Base-by-base conservation (phyloP, 2,888 invertebrate species). In the Chirona hameri region DNA sequence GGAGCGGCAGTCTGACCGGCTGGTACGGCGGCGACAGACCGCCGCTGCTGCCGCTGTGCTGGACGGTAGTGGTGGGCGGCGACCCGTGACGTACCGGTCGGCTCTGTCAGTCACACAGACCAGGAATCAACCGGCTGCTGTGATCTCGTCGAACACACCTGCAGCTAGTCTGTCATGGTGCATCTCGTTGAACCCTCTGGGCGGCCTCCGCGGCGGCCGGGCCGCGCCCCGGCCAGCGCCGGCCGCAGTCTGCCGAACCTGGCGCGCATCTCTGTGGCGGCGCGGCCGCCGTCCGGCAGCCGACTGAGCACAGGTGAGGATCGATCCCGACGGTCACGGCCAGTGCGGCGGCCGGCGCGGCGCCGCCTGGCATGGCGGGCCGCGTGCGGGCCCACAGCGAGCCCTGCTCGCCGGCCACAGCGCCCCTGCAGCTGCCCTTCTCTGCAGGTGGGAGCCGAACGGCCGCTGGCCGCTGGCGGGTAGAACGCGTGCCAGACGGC, bases 231-330 rank as follows among this genome's bases (percentile, higher is more conserved):
- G 24, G 76, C 76, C 76, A 76, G 39, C 24, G 76, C 46, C 76
- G 76, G 76, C 46, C 76, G 76, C 76, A 76, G 76, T 46, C 76
- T 76, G 76, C 76, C 76, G 21, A 76, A 76, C 46, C 46, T 76
- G 76, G 76, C 76, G 76, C 76, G 76, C 76, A 39, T 76, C 21
- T 24, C 76, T 0, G 24, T 76, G 31, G 31, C 72, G 72, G 29
- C 18, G 72, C 72, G 29, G 31, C 18, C 31, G 72, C 72, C 31
- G 31, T 3, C 18, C 72, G 29, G 31, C 72, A 39, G 7, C 39
- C 39, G 39, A 39, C 72, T 31, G 15, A 4, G 31, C 72, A 72
- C 72, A 72, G 72, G 72, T 72, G 31, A 72, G 72, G 27, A 65
- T 65, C 65, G 65, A 65, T 65, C 27, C 27, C 65, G 65, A 27